Evolutionary conservation across 2,888 invertebrate species (phyloP).

Genomic region (Ophraella communa): DNA sequence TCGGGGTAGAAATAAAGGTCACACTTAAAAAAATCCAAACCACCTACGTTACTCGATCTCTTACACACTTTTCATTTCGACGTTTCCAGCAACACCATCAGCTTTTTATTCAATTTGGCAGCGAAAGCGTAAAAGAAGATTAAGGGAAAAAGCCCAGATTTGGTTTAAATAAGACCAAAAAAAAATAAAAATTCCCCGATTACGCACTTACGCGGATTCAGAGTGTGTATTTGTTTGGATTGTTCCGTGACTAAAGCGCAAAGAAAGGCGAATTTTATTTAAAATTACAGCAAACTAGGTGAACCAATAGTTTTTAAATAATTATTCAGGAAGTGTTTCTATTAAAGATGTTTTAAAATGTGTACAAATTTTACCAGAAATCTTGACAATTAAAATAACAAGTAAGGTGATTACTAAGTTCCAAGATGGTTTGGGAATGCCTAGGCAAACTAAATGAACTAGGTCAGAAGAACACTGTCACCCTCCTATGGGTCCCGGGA

Average conservation of each 20-base stretch:
- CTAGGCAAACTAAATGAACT: too few relatives aligned
- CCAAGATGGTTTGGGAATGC: too few relatives aligned
- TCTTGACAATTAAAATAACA: too few relatives aligned
- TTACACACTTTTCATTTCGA: constrained; percentile 8
- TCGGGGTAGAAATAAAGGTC: neutral
- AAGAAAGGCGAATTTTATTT: too few relatives aligned
- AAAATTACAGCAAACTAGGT: too few relatives aligned
- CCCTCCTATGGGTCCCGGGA: too few relatives aligned
- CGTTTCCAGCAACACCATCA: constrained; percentile 1
- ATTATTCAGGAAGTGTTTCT: too few relatives aligned
- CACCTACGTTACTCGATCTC: neutral
- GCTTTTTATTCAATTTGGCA: constrained; percentile 13
- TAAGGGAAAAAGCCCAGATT: constrained; percentile 6
- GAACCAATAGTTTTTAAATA: too few relatives aligned
- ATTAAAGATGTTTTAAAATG: too few relatives aligned
- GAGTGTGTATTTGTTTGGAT: constrained; percentile 2
- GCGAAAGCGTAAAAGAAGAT: constrained; percentile 9
- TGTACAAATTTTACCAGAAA: too few relatives aligned
- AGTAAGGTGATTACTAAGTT: too few relatives aligned
- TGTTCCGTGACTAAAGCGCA: neutral
- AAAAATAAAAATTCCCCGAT: constrained; percentile 10
- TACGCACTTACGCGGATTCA: constrained; percentile 1
- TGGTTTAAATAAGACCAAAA: constrained; percentile 10
- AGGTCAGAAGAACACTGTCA: too few relatives aligned
- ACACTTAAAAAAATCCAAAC: neutral